Percentiles rank a stretch among this genome's conserved stretches.
phyloP scores from a whole-genome alignment of 64 coral and sea anemone species.

The Pocillopora damicornis region DNA sequence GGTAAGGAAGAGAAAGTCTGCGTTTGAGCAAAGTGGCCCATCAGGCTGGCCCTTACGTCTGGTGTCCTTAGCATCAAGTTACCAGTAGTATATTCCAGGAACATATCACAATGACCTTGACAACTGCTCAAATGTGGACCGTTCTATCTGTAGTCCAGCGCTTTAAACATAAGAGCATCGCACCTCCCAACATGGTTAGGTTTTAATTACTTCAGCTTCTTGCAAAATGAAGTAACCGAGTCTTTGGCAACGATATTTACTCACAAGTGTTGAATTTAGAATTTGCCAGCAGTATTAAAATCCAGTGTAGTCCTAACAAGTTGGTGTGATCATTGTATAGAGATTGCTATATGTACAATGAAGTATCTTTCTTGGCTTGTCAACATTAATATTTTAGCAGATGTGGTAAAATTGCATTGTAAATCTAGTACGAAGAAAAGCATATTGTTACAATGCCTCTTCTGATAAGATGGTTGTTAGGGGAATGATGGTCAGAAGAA shows the following conservation, averaged over 20 bases:
- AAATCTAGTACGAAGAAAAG: not conserved
- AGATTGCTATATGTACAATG: not conserved
- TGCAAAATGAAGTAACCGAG: conserved; percentile 8
- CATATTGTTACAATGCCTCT: too few relatives aligned
- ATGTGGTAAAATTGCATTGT: conserved; percentile 17
- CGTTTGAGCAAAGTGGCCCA: not conserved
- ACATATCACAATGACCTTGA: conserved; percentile 12
- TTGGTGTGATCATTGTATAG: not conserved
- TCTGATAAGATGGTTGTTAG: too few relatives aligned
- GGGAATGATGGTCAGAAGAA: too few relatives aligned
- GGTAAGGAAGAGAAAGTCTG: not conserved
- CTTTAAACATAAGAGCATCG: not conserved
- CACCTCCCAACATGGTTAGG: too few relatives aligned
- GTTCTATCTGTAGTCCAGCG: not conserved
- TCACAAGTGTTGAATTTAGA: not conserved
- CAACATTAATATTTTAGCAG: conserved; percentile 15
- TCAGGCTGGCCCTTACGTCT: conserved; percentile 8
- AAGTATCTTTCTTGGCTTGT: conserved; percentile 21
- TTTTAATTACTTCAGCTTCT: not conserved
- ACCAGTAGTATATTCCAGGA: conserved; percentile 2
- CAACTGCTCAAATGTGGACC: conserved; percentile 15
- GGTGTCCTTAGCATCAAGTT: conserved; percentile 17
- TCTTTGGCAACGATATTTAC: conserved; percentile 8
- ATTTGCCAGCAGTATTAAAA: conserved; percentile 17
- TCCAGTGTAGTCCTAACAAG: conserved; percentile 11